These are phyloP conservation scores for Sebastes paucispinis DNA, from an alignment of 2,797 vertebrate genomes.

Conservation along the genomic window DNA sequence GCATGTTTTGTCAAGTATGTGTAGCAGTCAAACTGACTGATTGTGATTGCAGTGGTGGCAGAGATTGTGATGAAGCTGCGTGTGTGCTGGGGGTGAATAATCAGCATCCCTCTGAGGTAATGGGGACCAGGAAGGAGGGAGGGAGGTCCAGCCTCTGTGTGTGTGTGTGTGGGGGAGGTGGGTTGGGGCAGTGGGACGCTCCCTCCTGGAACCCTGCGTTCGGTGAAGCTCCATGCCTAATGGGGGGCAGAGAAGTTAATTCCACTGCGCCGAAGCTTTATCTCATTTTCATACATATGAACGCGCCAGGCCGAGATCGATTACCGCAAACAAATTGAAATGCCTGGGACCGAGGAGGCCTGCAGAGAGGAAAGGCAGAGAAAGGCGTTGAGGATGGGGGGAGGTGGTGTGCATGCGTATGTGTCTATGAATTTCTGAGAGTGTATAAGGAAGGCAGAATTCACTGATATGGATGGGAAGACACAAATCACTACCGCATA, in stretches of 20 bases:
- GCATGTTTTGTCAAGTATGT: conserved; percentile 35
- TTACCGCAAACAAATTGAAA: conserved; percentile 84
- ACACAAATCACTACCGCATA: conserved; percentile 73
- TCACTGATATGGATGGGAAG: conserved; percentile 71
- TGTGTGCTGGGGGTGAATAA: conserved; percentile 66
- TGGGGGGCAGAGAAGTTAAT: conserved; percentile 82
- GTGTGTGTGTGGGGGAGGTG: conserved; percentile 2
- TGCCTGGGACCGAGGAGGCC: conserved; percentile 65
- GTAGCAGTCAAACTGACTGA: conserved; percentile 38
- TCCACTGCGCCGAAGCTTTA: conserved; percentile 71
- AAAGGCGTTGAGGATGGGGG: conserved; percentile 36
- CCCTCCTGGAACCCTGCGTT: conserved; percentile 55
- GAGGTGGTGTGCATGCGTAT: conserved; percentile 36
- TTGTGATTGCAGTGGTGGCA: conserved; percentile 53
- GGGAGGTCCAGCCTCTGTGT: conserved; percentile 26
- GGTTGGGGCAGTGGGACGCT: conserved; percentile 40
- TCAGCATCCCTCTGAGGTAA: conserved; percentile 67
- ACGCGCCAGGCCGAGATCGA: conserved; percentile 72
- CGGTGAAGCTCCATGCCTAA: conserved; percentile 69
- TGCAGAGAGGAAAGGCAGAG: conserved; percentile 53
- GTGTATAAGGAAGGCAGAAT: conserved; percentile 68
- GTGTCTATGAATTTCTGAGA: conserved; percentile 71
- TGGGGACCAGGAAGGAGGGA: conserved; percentile 36
- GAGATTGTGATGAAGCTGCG: conserved; percentile 61
- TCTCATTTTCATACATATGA: conserved; percentile 83